These are phyloP conservation scores for Andricus curvator DNA, from an alignment of 2,888 invertebrate genomes.

Conservation along the genomic window DNA sequence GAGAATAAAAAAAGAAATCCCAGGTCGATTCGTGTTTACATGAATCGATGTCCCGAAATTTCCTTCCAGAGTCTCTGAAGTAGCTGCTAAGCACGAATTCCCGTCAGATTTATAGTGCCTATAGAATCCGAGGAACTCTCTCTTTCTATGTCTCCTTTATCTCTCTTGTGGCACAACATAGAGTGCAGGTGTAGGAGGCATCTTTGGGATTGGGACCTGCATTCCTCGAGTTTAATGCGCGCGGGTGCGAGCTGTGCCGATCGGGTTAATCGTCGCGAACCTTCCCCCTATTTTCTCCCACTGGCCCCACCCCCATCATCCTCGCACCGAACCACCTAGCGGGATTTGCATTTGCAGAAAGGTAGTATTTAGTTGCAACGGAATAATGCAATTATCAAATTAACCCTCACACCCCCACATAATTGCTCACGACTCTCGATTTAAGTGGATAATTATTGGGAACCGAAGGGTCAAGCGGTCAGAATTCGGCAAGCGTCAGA, in stretches of 20 bases:
- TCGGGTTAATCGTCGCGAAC: conserved; percentile 59
- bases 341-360: conserved; percentile 63
- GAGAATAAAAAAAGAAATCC: conserved; percentile 5
- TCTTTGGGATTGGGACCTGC: conserved; percentile 35
- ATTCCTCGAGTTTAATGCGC: conserved; percentile 31
- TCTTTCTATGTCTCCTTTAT: background rate
- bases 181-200: conserved; percentile 33
- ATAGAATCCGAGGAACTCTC: conserved; percentile 15
- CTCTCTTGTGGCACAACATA: background rate
- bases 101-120: conserved; percentile 33
- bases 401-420: conserved; percentile 60
- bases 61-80: conserved; percentile 25
- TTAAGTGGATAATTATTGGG: conserved; percentile 63
- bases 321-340: conserved; percentile 32
- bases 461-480: conserved; percentile 61
- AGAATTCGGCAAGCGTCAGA: conserved; percentile 61
- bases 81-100: conserved; percentile 40
- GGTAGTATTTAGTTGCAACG: conserved; percentile 62
- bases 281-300: conserved; percentile 22
- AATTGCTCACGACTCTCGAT: conserved; percentile 59
- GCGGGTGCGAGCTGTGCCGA: conserved; percentile 39
- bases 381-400: conserved; percentile 64
- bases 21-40: conserved; percentile 28
- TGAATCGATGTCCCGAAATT: conserved; percentile 10
- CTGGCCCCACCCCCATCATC: conserved; percentile 8